Conservation (phyloP, 2,797 vertebrate species). For the Chromis chromis region DNA sequence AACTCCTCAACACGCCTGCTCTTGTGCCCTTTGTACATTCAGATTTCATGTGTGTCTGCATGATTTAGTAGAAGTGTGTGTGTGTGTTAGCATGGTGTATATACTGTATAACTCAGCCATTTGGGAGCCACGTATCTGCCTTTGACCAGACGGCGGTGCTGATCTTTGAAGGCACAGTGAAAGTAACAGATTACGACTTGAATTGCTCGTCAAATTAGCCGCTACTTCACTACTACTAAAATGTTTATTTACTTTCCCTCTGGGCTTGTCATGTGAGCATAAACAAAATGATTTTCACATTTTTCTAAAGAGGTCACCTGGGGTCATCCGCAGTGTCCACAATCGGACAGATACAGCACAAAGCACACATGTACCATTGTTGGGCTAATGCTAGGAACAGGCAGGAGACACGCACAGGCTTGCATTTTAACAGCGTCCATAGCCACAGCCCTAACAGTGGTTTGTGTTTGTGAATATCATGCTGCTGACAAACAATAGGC, state of each 20-base stretch:
- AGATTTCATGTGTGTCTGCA: constrained; percentile 10
- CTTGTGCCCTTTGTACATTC: constrained; percentile 24
- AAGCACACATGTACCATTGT: constrained; percentile 28
- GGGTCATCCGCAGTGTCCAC: constrained; percentile 17
- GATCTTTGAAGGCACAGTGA: constrained; percentile 14
- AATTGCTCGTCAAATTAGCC: neutral
- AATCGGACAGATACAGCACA: neutral
- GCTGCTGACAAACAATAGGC: constrained; percentile 50
- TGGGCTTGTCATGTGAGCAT: neutral
- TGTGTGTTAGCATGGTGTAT: neutral
- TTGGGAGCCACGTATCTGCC: constrained; percentile 15
- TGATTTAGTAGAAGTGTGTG: neutral
- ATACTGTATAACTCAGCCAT: neutral
- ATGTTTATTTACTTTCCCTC: neutral
- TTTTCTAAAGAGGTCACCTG: constrained; percentile 10
- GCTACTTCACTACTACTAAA: neutral
- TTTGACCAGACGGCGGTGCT: neutral
- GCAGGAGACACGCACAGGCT: constrained; percentile 2
- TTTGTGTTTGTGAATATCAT: constrained; percentile 44
- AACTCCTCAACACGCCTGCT: neutral
- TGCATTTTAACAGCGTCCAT: constrained; percentile 56
- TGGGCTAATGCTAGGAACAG: neutral
- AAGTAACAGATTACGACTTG: constrained; percentile 20
- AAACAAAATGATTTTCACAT: neutral
- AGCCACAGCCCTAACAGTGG: constrained; percentile 15